These are phyloP conservation scores for Novumbra hubbsi DNA, from an alignment of 2,797 vertebrate genomes.

Conservation along the genomic window DNA sequence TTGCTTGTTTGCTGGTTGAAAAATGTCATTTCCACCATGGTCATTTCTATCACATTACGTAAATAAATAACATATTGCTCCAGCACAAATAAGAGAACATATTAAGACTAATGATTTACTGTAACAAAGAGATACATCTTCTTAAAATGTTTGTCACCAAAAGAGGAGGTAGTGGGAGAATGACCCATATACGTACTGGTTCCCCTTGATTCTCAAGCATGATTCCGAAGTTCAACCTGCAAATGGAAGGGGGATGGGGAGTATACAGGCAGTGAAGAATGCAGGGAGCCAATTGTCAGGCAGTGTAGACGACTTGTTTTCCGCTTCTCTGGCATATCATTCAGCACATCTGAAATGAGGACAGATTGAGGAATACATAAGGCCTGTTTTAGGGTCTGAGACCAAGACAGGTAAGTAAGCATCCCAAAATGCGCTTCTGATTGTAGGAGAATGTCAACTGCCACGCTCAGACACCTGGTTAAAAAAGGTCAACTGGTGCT, in stretches of 20 bases:
- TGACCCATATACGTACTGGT: too few relatives aligned
- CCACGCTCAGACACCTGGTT: neutral
- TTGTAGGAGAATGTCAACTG: neutral
- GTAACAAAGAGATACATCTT: too few relatives aligned
- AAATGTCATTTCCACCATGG: too few relatives aligned
- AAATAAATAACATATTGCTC: too few relatives aligned
- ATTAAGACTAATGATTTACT: too few relatives aligned
- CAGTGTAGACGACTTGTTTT: neutral
- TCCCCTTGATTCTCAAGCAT: neutral
- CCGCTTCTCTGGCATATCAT: neutral
- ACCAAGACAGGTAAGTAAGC: neutral
- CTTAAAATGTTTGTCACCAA: too few relatives aligned
- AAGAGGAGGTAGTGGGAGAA: too few relatives aligned
- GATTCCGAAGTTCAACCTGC: constrained; percentile 15
- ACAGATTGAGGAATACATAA: neutral
- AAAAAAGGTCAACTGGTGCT: neutral
- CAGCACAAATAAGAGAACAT: too few relatives aligned
- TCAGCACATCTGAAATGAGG: neutral
- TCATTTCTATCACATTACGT: too few relatives aligned
- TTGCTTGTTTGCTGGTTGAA: too few relatives aligned
- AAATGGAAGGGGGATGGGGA: neutral
- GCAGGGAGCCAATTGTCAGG: neutral
- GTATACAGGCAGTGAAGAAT: neutral
- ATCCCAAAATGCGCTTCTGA: neutral
- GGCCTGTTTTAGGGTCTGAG: neutral